Percentiles rank a stretch among this genome's conserved stretches.
These are phyloP conservation scores for Danio aesculapii DNA, from an alignment of 2,797 vertebrate species.

Conservation along the genomic window DNA sequence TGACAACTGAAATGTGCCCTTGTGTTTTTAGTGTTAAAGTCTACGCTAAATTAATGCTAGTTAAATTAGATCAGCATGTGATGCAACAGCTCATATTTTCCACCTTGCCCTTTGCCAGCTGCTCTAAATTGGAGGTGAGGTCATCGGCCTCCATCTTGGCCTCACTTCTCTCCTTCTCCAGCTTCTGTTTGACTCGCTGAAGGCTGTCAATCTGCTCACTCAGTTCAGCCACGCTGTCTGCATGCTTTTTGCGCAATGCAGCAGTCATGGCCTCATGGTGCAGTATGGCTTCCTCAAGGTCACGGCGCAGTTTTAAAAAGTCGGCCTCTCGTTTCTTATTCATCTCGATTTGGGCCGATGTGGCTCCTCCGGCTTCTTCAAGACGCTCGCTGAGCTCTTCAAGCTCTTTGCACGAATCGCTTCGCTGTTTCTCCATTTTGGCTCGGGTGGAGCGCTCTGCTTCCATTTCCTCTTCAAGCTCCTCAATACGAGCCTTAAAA, in stretches of 20 bases:
- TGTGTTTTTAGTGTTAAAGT: slow-evolving; percentile 8
- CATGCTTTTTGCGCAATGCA: slow-evolving; percentile 88
- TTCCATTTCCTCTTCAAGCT: slow-evolving; percentile 95
- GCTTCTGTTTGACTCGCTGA: slow-evolving; percentile 91
- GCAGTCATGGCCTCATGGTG: slow-evolving; percentile 87
- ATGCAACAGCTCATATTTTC: slow-evolving; percentile 27
- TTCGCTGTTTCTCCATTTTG: slow-evolving; percentile 91
- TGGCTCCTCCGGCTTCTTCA: slow-evolving; percentile 90
- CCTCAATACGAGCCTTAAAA: slow-evolving; percentile 87
- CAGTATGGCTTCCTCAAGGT: slow-evolving; percentile 90
- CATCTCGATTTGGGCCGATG: slow-evolving; percentile 87
- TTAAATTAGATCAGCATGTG: slow-evolving; percentile 38
- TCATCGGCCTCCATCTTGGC: slow-evolving; percentile 93
- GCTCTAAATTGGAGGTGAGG: slow-evolving; percentile 88
- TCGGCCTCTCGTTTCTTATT: slow-evolving; percentile 90
- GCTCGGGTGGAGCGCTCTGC: slow-evolving; percentile 86
- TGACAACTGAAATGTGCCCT: slow-evolving; percentile 19
- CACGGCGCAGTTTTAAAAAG: slow-evolving; percentile 85
- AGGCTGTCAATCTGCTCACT: slow-evolving; percentile 91
- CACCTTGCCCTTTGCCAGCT: slow-evolving; percentile 91
- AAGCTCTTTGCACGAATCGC: slow-evolving; percentile 86
- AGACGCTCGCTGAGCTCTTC: slow-evolving; percentile 92
- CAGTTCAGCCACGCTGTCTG: slow-evolving; percentile 84
- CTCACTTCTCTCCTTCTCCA: slow-evolving; percentile 93
- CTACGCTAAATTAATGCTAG: slow-evolving; percentile 29